Evolutionary conservation across 1,140 invertebrate genomes (phyloP), one percentile per base, ranked within the genome.

Genomic region (Metopolophium dirhodum): DNA sequence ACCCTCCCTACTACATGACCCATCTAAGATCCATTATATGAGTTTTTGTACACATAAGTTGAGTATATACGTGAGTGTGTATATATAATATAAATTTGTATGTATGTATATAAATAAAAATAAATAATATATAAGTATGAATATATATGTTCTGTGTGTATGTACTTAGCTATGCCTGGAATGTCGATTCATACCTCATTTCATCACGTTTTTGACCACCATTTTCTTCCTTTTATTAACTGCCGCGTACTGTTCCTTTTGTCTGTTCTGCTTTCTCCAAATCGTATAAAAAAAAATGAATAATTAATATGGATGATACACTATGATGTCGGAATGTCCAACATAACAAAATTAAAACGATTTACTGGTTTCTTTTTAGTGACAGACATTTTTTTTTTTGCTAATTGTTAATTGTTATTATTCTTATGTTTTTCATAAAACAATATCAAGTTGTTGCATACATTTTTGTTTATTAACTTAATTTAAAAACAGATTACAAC

Each of bases 201-300:
- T 92, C 91, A 92, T 92, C 91, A 92, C 91, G 91, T 92, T 92
- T 92, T 92, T 83, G 68, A 92, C 91, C 91, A 92, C 91, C 91
- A 92, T 92, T 83, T 92, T 92, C 47, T 92, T 85, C 68, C 91
- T 92, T 92, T 92, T 92, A 92, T 83, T 92, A 92, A 92, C 91
- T 51, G 91, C 91, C 77, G 91, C 77, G 77, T 49, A 83, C 91
- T 51, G 77, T 92, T 83, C 77, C 91, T 92, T 92, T 92, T 92
- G 91, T 92, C 91, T 83, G 47, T 83, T 92, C 47, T 83, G 68
- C 91, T 92, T 92, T 92, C 91, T 92, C 91, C 61, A 92, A 83
- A 92, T 92, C 18, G n/a, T 92, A 91, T 91, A 37, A 51, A 91
- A 61, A 23, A 82, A 49, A 91, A 92, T 92, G 90, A 92, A 92